Percentiles rank a stretch among this genome's conserved stretches.
phyloP scores from a whole-genome alignment of 2,888 invertebrate genomes.

The Andricus curvator region DNA sequence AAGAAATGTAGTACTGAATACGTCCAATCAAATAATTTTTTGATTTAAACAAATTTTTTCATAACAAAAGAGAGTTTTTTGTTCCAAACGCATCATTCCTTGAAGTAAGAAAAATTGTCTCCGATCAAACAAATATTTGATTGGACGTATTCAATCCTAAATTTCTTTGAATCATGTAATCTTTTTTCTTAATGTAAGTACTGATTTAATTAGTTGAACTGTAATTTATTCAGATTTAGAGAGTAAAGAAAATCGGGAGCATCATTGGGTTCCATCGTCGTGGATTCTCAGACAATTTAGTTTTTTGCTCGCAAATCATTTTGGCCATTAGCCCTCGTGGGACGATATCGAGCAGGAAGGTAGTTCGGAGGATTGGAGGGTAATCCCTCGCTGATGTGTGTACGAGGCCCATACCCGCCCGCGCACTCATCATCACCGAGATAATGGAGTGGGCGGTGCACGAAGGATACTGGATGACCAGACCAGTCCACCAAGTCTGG shows the following conservation, averaged over 20 bases:
- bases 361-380: slow-evolving; percentile 58
- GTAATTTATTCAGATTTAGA: neutral
- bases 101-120: too few relatives aligned
- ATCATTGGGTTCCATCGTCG: slow-evolving; percentile 29
- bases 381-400: slow-evolving; percentile 71
- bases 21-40: too few relatives aligned
- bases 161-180: too few relatives aligned
- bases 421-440: slow-evolving; percentile 77
- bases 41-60: too few relatives aligned
- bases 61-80: too few relatives aligned
- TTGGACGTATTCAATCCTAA: too few relatives aligned
- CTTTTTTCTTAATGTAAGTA: too few relatives aligned
- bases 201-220: too few relatives aligned
- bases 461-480: slow-evolving; percentile 66
- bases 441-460: slow-evolving; percentile 77
- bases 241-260: slow-evolving; percentile 30
- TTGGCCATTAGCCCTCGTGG: slow-evolving; percentile 69
- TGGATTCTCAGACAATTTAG: slow-evolving; percentile 63
- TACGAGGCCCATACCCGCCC: slow-evolving; percentile 72
- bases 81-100: too few relatives aligned
- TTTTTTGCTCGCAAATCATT: slow-evolving; percentile 73
- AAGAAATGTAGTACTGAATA: too few relatives aligned
- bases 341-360: slow-evolving; percentile 61
- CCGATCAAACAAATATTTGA: too few relatives aligned
- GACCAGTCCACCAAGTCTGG: slow-evolving; percentile 61